Conservation (phyloP, 1,140 invertebrate genomes). For the Macrocentrus cingulum region DNA sequence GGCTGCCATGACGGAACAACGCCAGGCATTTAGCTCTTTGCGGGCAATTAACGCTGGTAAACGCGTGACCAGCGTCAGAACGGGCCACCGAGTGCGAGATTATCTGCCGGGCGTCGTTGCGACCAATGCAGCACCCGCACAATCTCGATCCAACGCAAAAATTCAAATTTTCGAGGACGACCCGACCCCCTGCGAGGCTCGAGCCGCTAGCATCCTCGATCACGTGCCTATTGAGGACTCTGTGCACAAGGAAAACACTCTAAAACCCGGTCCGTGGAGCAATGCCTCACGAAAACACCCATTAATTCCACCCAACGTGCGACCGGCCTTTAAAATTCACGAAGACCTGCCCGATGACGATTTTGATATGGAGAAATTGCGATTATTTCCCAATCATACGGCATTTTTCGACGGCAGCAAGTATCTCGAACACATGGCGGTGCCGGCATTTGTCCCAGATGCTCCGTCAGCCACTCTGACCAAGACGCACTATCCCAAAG, state of each 20-base stretch:
- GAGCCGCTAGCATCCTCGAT: slow-evolving; percentile 60
- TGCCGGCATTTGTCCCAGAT: slow-evolving; percentile 65
- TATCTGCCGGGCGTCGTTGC: slow-evolving; percentile 48
- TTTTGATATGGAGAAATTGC: slow-evolving; percentile 39
- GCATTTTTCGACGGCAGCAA: slow-evolving; percentile 52
- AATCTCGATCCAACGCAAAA: slow-evolving; percentile 41
- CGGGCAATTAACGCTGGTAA: slow-evolving; percentile 63
- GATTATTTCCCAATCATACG: slow-evolving; percentile 48
- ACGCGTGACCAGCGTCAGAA: slow-evolving; percentile 56
- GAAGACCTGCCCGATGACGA: slow-evolving; percentile 60
- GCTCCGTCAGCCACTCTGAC: slow-evolving; percentile 61
- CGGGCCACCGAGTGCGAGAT: slow-evolving; percentile 54
- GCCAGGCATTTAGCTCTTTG: slow-evolving; percentile 72
- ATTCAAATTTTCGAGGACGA: slow-evolving; percentile 55
- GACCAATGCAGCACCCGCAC: slow-evolving; percentile 33
- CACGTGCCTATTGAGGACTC: slow-evolving; percentile 60
- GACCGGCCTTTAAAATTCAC: slow-evolving; percentile 61
- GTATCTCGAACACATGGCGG: slow-evolving; percentile 61
- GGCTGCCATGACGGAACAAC: slow-evolving; percentile 65
- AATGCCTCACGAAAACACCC: slow-evolving; percentile 49
- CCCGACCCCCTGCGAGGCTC: slow-evolving; percentile 32
- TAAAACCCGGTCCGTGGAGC: slow-evolving; percentile 68
- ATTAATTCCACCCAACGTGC: slow-evolving; percentile 42
- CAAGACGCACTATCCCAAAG: slow-evolving; percentile 55
- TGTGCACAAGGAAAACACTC: slow-evolving; percentile 64